phyloP scores from a whole-genome alignment of 2,888 invertebrate genomes.

The Itoplectis maculator region DNA sequence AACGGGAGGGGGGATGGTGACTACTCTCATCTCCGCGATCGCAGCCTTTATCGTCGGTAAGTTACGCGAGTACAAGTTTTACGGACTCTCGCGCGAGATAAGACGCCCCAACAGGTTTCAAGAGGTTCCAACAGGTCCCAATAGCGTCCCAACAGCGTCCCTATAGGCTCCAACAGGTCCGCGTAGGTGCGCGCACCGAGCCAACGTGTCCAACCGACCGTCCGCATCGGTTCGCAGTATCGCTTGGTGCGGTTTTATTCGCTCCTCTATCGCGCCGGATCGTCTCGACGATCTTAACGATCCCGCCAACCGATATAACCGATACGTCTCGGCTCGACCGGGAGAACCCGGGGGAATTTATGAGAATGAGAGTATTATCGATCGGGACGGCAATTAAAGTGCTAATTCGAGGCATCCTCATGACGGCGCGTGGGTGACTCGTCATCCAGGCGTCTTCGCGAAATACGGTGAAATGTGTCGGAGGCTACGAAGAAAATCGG shows the following conservation, averaged over 20 bases:
- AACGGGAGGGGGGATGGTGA: no score
- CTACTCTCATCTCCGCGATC: slow-evolving; percentile 11
- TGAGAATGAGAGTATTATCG: slow-evolving; percentile 29
- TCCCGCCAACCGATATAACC: slow-evolving; percentile 18
- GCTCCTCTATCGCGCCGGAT: slow-evolving; percentile 10
- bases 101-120: neutral
- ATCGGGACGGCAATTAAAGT: slow-evolving; percentile 38
- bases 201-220: slow-evolving; percentile 4
- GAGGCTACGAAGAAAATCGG: neutral
- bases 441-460: neutral
- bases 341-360: slow-evolving; percentile 9
- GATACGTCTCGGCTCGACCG: neutral
- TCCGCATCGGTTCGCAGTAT: slow-evolving; percentile 9
- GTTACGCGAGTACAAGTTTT: neutral
- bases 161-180: no score
- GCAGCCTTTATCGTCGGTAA: slow-evolving; percentile 19
- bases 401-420: slow-evolving; percentile 38
- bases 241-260: neutral
- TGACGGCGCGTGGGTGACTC: slow-evolving; percentile 32
- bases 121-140: no score
- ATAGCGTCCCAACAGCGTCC: no score
- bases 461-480: neutral
- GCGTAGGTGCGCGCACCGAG: neutral
- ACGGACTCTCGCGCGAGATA: slow-evolving; percentile 27
- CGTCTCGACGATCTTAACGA: slow-evolving; percentile 14